Evolutionary conservation across 2,113 vertebrate genomes (phyloP).

Genomic region (Mionectes macconnelli): DNA sequence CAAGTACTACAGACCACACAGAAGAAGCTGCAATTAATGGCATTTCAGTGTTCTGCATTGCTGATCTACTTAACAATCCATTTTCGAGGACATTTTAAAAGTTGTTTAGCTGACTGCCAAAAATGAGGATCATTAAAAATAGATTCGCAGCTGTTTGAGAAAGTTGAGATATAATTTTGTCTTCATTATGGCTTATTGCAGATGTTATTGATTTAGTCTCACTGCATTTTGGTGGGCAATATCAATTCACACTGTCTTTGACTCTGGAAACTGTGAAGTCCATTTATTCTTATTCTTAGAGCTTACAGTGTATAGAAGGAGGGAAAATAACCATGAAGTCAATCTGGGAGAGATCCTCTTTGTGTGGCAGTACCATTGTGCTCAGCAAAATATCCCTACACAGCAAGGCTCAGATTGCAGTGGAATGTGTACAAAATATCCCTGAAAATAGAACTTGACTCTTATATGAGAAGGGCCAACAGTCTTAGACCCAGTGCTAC

Average conservation of each 20-base stretch:
- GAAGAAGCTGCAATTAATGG: slow-evolving; percentile 73
- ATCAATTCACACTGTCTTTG: slow-evolving; percentile 69
- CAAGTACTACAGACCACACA: slow-evolving; percentile 63
- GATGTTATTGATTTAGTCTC: slow-evolving; percentile 83
- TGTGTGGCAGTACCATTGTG: neutral
- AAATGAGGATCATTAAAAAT: slow-evolving; percentile 83
- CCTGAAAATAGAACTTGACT: neutral
- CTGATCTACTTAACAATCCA: slow-evolving; percentile 81
- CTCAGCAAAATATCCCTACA: neutral
- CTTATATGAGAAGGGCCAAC: neutral
- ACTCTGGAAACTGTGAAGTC: slow-evolving; percentile 66
- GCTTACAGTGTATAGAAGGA: neutral
- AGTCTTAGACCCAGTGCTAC: neutral
- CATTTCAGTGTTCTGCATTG: slow-evolving; percentile 66
- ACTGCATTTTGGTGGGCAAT: slow-evolving; percentile 67
- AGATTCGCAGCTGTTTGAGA: slow-evolving; percentile 81
- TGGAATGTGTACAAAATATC: neutral
- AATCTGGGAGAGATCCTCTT: neutral
- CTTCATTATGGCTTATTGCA: slow-evolving; percentile 85
- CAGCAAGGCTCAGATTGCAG: neutral
- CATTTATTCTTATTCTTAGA: slow-evolving; percentile 59
- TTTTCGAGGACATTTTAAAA: slow-evolving; percentile 79
- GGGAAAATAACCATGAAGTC: neutral
- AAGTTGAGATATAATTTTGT: slow-evolving; percentile 82
- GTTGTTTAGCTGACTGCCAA: slow-evolving; percentile 82